Evolutionary conservation across 2,888 invertebrate species (phyloP), one percentile per base, ranked within the genome.

Genomic region (Seira sanloemensis): DNA sequence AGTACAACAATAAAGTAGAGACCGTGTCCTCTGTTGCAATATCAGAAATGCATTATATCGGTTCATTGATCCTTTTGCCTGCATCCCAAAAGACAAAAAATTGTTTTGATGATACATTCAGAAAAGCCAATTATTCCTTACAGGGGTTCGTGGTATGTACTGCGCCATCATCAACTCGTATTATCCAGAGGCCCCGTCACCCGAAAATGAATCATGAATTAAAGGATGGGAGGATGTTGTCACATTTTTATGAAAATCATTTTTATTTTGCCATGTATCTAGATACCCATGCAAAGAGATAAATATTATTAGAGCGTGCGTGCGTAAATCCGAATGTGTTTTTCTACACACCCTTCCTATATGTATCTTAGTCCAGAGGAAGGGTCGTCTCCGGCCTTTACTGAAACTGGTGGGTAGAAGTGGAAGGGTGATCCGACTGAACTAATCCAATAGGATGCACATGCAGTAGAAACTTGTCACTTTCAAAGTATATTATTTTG

Each of bases 161-260:
- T n/a, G 46, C 68, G 67, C 71, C 67, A 75, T 75, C 68, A 76
- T 81, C n/a, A n/a, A n/a, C n/a, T n/a, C n/a, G n/a, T n/a, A n/a
- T n/a, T n/a, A n/a, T n/a, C n/a, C n/a, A n/a, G n/a, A n/a, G n/a
- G n/a, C n/a, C n/a, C n/a, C n/a, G n/a, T n/a, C n/a, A n/a, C n/a
- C n/a, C n/a, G n/a, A n/a, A 26, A 68, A 65, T 77, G 69, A 76
- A 72, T 72, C 66, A 77, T 72, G 72, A 82, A 82, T 66, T 72
- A 80, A 74, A 74, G 73, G 18, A 80, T 66, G 37, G 58, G 74
- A 16, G 68, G 75, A 77, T 69, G 69, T 77, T 82, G 82, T 75
- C 82, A 82, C 82, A 77, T 77, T 82, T 81, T 82, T 77, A 82
- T 82, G 82, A 81, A 81, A 69, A 81, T 69, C 75, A 75, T 76